Conservation (phyloP, 2,113 vertebrate genomes). For the Capreolus pygargus region DNA sequence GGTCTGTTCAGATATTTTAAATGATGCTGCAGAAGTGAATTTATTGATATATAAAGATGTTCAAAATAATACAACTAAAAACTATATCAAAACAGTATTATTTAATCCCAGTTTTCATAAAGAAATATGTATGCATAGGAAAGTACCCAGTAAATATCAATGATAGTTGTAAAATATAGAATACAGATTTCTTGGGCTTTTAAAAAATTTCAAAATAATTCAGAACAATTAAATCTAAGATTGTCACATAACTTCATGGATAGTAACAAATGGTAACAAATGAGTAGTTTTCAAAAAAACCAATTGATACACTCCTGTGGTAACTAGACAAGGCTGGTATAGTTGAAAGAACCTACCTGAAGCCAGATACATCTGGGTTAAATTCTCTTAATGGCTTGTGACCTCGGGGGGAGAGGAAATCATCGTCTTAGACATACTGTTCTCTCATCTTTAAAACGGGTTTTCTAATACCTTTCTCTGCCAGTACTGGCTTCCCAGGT, state of each 20-base stretch:
- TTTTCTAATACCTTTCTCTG: neutral
- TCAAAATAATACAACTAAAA: neutral
- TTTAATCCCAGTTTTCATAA: neutral
- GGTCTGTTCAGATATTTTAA: neutral
- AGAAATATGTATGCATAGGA: neutral
- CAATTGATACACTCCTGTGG: neutral
- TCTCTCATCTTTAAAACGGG: neutral
- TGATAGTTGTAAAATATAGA: neutral
- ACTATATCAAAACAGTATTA: neutral
- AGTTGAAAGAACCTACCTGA: neutral
- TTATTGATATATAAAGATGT: neutral
- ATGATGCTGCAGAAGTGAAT: neutral
- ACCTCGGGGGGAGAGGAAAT: neutral
- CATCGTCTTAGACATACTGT: neutral
- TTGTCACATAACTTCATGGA: neutral
- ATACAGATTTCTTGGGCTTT: neutral
- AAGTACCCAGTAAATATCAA: neutral
- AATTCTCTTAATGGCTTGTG: neutral
- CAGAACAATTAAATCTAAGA: neutral
- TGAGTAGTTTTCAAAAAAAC: neutral
- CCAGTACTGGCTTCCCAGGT: neutral
- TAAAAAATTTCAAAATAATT: neutral
- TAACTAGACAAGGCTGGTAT: neutral
- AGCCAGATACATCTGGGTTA: neutral
- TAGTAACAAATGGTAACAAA: neutral